Conservation (phyloP, 2,797 vertebrate species). For the Otolemur crassicaudatus region DNA sequence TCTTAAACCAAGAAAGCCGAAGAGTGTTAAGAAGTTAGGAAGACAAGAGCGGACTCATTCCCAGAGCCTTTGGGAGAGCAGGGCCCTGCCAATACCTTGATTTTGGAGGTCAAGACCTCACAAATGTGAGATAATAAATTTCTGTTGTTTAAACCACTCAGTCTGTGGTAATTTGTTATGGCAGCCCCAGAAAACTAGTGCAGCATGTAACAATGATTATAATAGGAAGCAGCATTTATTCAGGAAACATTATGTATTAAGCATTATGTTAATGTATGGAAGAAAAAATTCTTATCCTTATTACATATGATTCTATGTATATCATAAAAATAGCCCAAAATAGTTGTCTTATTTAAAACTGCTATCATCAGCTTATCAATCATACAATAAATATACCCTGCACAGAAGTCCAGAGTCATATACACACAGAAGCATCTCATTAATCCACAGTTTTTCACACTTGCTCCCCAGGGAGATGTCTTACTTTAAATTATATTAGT, state of each 20-base stretch:
- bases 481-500: conserved; percentile 15
- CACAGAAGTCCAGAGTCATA: neutral
- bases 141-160: neutral
- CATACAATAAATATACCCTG: neutral
- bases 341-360: neutral
- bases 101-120: neutral
- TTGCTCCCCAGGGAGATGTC: neutral
- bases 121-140: neutral
- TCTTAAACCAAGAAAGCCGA: neutral
- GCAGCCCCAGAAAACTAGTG: neutral
- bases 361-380: neutral
- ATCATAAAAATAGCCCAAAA: neutral
- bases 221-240: neutral
- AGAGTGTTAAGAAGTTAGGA: neutral
- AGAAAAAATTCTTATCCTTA: neutral
- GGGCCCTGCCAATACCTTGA: neutral
- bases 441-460: conserved; percentile 32
- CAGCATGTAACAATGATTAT: neutral
- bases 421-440: neutral
- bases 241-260: neutral
- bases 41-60: neutral
- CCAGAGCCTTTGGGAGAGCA: neutral
- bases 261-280: neutral
- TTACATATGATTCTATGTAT: neutral
- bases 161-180: neutral